These are phyloP conservation scores for Diceros bicornis DNA, from an alignment of 2,797 vertebrate species.

Conservation along the genomic window DNA sequence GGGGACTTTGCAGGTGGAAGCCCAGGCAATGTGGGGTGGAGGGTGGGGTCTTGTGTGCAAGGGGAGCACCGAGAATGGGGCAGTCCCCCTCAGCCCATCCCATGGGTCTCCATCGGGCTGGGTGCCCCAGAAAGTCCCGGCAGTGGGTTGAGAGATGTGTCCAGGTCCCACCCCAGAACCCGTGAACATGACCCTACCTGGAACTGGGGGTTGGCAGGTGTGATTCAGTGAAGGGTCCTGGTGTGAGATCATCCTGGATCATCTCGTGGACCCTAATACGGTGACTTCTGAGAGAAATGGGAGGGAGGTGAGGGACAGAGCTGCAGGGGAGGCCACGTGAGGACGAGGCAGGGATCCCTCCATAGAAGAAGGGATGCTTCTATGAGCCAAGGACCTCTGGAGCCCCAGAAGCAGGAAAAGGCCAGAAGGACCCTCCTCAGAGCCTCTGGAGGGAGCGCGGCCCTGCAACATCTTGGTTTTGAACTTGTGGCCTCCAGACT, in stretches of 20 bases:
- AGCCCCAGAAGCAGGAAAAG: neutral
- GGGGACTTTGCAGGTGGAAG: fast-evolving
- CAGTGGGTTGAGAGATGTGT: too few species aligned
- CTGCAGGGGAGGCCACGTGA: fast-evolving
- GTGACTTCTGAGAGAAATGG: too few species aligned
- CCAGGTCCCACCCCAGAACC: neutral
- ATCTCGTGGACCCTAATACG: too few species aligned
- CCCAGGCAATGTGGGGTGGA: fast-evolving
- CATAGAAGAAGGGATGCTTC: neutral
- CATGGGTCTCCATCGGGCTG: neutral
- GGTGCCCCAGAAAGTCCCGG: neutral
- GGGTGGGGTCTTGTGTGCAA: too few species aligned
- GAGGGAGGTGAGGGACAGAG: neutral
- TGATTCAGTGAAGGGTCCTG: neutral
- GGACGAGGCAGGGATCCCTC: neutral
- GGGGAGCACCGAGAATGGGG: fast-evolving
- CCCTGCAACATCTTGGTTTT: neutral
- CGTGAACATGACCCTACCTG: neutral
- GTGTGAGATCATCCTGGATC: neutral
- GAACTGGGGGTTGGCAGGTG: neutral
- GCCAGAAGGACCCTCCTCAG: too few species aligned
- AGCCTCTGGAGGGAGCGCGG: too few species aligned
- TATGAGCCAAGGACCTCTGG: neutral
- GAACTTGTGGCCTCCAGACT: neutral
- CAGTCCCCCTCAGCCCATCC: neutral